Evolutionary conservation across 2,888 invertebrate genomes (phyloP).

Genomic region (Lithophane socia): DNA sequence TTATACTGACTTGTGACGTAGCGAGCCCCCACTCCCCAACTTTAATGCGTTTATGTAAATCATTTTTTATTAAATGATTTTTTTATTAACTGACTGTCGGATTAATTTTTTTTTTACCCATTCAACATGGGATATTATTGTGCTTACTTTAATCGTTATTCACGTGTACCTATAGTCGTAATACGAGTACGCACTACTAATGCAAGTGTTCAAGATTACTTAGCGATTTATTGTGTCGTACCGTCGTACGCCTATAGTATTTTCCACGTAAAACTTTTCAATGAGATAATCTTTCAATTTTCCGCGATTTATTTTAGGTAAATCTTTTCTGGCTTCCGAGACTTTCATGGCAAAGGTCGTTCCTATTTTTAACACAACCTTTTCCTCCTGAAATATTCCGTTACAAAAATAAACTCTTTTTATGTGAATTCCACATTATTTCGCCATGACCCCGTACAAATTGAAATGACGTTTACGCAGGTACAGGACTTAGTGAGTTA

Average conservation of each 20-base stretch:
- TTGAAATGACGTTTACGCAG: constrained; percentile 64
- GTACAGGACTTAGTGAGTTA: constrained; percentile 56
- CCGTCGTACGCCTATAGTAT: not conserved
- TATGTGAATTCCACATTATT: constrained; percentile 54
- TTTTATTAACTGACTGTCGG: too few relatives aligned
- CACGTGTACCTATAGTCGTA: not conserved
- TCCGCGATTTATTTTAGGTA: not conserved
- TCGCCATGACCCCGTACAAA: constrained; percentile 52
- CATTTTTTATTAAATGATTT: too few relatives aligned
- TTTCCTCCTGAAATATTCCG: constrained; percentile 16
- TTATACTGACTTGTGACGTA: too few relatives aligned
- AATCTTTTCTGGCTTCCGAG: constrained; percentile 1
- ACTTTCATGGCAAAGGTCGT: not conserved
- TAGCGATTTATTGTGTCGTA: not conserved
- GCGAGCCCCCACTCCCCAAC: too few relatives aligned
- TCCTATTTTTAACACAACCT: constrained; percentile 43
- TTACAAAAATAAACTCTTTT: constrained; percentile 27
- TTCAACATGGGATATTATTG: not conserved
- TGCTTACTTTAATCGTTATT: not conserved
- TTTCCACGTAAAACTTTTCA: not conserved
- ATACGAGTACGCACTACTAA: not conserved
- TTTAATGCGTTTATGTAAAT: too few relatives aligned
- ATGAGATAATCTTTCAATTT: not conserved
- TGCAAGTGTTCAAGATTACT: not conserved
- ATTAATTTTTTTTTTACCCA: too few relatives aligned